Evolutionary conservation across 1,140 invertebrate species (phyloP).

Genomic region (Drosophila nigrodunni): DNA sequence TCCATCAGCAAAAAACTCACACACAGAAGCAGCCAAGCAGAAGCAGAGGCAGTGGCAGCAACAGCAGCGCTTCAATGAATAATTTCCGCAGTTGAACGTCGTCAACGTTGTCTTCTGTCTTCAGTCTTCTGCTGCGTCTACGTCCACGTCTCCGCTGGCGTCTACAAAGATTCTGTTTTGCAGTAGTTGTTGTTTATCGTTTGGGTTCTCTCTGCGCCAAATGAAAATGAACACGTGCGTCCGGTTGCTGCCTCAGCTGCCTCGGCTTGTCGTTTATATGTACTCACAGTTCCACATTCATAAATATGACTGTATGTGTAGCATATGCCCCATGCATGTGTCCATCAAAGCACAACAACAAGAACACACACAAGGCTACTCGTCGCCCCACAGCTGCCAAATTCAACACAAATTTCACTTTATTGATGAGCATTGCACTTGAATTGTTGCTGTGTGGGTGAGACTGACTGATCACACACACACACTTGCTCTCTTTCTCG

Average conservation of each 20-base stretch:
- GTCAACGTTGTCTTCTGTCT: conserved; percentile 40
- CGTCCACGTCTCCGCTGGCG: conserved; percentile 27
- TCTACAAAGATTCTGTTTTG: conserved; percentile 74
- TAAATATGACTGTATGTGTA: conserved; percentile 4
- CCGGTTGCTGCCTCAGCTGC: conserved; percentile 75
- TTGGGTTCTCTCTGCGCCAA: conserved; percentile 72
- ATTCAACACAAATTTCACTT: conserved; percentile 69
- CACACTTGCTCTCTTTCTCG: conserved; percentile 4
- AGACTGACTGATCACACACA: conserved; percentile 28
- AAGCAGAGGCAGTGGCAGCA: conserved; percentile 19
- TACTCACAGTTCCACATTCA: conserved; percentile 1
- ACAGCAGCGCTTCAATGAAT: conserved; percentile 72
- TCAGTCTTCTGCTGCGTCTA: conserved; percentile 1
- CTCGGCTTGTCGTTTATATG: conserved; percentile 11
- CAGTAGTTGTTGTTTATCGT: conserved; percentile 61
- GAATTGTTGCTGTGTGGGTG: conserved; percentile 61
- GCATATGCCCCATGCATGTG: conserved; percentile 50
- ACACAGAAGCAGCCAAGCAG: conserved; percentile 20
- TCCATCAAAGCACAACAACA: conserved; percentile 51
- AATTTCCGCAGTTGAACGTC: conserved; percentile 74
- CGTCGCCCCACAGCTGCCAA: conserved; percentile 49
- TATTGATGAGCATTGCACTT: conserved; percentile 77
- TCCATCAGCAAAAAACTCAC: conserved; percentile 32
- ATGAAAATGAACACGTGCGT: conserved; percentile 83
- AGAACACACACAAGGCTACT: conserved; percentile 41